phyloP scores from a whole-genome alignment of 1,140 invertebrate genomes.

The Penaeus vannamei region DNA sequence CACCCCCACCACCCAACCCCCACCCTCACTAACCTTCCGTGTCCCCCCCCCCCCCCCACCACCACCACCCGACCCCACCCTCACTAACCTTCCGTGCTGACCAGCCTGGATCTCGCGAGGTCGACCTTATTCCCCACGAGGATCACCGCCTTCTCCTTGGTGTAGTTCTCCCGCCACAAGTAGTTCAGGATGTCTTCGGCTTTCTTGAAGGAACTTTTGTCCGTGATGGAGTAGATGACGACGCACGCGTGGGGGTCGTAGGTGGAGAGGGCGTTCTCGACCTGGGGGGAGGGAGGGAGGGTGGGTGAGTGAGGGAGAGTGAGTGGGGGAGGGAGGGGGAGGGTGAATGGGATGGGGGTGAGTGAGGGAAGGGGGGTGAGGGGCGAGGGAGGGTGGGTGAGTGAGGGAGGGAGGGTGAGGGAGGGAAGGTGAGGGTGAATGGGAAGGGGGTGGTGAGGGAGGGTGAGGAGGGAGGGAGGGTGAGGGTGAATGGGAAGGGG shows the following conservation, averaged over 20 bases:
- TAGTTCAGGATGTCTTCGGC: constrained; percentile 86
- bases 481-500: too few relatives aligned
- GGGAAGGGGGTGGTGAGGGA: too few relatives aligned
- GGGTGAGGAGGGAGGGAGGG: too few relatives aligned
- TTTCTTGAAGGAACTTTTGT: constrained; percentile 82
- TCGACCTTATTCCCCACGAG: constrained; percentile 77
- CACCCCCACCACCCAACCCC: constrained; percentile 57
- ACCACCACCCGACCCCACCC: too few relatives aligned
- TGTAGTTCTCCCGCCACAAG: constrained; percentile 78
- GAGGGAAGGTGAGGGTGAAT: too few relatives aligned
- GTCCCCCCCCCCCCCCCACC: too few relatives aligned
- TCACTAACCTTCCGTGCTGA: constrained; percentile 49
- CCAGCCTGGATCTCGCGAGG: constrained; percentile 74
- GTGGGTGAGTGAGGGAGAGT: background rate
- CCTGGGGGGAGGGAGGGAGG: constrained; percentile 25
- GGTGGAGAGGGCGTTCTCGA: constrained; percentile 84
- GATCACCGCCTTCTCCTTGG: constrained; percentile 72
- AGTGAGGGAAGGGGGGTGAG: too few relatives aligned
- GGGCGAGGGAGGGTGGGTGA: too few relatives aligned
- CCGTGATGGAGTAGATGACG: constrained; percentile 92
- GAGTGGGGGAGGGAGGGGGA: too few relatives aligned
- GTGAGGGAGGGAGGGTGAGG: too few relatives aligned
- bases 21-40: too few relatives aligned
- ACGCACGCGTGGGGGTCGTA: constrained; percentile 93
- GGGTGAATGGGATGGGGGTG: too few relatives aligned